A percentile compares a stretch with the other conserved stretches of the same genome.
Evolutionary conservation across 2,888 invertebrate species (phyloP).

Genomic region (Auanema freiburgensis): DNA sequence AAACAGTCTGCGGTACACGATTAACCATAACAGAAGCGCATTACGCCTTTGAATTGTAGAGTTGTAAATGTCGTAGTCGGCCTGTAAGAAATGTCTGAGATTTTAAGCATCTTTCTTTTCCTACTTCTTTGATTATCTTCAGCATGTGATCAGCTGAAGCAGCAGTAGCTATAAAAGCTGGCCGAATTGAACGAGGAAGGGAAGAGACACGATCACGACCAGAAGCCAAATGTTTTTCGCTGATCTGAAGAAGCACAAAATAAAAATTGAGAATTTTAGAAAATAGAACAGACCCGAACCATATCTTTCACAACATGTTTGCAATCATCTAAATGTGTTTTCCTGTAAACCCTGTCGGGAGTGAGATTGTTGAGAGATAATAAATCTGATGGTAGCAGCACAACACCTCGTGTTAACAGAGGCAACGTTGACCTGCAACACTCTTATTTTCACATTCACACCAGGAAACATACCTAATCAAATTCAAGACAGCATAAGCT

Average conservation of each 20-base stretch:
- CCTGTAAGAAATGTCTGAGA: slow-evolving; percentile 14
- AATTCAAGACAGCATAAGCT: slow-evolving; percentile 35
- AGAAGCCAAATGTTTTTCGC: slow-evolving; percentile 17
- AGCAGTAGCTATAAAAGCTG: slow-evolving; percentile 46
- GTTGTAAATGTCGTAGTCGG: slow-evolving; percentile 39
- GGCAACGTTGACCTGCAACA: slow-evolving; percentile 78
- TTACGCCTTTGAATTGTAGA: slow-evolving; percentile 39
- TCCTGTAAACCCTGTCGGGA: slow-evolving; percentile 50
- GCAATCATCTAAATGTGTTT: slow-evolving; percentile 45
- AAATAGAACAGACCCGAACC: slow-evolving; percentile 26
- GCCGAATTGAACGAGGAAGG: slow-evolving; percentile 31
- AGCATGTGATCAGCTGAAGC: slow-evolving; percentile 49
- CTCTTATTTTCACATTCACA: neutral
- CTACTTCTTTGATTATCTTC: slow-evolving; percentile 28
- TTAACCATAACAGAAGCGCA: slow-evolving; percentile 27
- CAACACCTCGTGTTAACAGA: slow-evolving; percentile 53
- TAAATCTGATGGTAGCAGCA: slow-evolving; percentile 56
- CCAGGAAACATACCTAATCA: slow-evolving; percentile 28
- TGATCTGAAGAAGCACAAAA: slow-evolving; percentile 24
- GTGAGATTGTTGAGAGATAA: slow-evolving; percentile 49
- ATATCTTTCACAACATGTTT: slow-evolving; percentile 44
- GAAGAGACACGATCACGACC: slow-evolving; percentile 25
- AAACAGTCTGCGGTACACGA: slow-evolving; percentile 11
- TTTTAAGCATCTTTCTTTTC: neutral
- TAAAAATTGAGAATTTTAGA: neutral